Evolutionary conservation across 2,797 vertebrate genomes (phyloP), one percentile per base, ranked within the genome.

Genomic region (Coranthus polyacanthus): DNA sequence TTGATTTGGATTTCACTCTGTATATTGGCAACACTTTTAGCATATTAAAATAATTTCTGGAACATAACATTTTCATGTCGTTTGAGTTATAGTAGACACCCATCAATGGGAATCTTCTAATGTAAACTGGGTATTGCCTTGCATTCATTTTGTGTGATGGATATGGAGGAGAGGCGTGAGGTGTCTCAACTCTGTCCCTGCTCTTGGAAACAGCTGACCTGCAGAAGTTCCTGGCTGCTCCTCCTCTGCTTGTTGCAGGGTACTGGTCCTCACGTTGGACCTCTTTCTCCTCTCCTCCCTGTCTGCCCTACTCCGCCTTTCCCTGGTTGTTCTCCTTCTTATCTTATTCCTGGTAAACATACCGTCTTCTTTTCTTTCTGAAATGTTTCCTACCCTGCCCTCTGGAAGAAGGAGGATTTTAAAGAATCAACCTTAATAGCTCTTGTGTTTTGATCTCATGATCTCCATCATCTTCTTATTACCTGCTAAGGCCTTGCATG

Each of bases 401-500:
- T 88, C 90, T 63, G 37, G 42, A 90, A 92, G 74, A 36, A 43
- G 68, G 41, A 73, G 13, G 24, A 8, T 20, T 57, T 79, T 16
- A 66, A 37, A 22, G 3, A 59, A 41, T 12, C 4, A 41, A 17
- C 20, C 11, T 24, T 15, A 44, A 34, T 3, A 21, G 6, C 8
- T 29, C 44, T 26, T 24, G 20, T 18, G 13, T 15, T 41, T 43
- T 16, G n/a, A n/a, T n/a, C n/a, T 12, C 2, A 12, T 7, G 3
- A 13, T 3, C 0, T 29, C 2, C 6, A 15, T 49, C 1, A 4
- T 24, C 7, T 4, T 37, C 2, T 4, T 56, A 52, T 57, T 66
- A 99, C 97, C 97, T 95, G 93, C 89, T 16, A 88, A 89, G 21
- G 92, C 69, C 69, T 93, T 85, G 83, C 94, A 94, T 0, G 95